Percentiles rank a stretch among this genome's conserved stretches.
phyloP scores from a whole-genome alignment of 2,888 invertebrate species.

The Scelioninae gen. 1 region DNA sequence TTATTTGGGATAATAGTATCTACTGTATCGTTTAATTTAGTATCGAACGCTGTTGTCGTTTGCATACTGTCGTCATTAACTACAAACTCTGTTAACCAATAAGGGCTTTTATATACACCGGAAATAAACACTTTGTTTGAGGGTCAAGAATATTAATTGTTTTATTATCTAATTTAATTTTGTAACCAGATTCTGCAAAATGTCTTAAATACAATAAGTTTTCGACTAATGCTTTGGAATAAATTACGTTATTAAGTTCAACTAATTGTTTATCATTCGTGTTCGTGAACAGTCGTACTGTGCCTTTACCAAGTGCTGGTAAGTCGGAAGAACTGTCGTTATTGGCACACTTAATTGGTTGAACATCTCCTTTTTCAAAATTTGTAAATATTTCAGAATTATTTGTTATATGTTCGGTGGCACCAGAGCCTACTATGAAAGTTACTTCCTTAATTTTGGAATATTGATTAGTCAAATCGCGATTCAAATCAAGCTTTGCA shows the following conservation, averaged over 20 bases:
- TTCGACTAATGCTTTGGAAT: not conserved
- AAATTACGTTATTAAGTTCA: slow-evolving; percentile 9
- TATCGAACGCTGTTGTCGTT: too few relatives aligned
- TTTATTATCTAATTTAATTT: slow-evolving; percentile 1
- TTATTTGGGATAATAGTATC: not conserved
- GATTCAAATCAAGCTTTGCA: too few relatives aligned
- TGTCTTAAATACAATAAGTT: slow-evolving; percentile 6
- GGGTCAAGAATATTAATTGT: not conserved
- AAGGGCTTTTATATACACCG: not conserved
- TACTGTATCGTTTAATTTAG: not conserved
- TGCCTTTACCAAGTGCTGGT: slow-evolving; percentile 68
- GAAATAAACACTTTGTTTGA: not conserved
- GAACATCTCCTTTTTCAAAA: slow-evolving; percentile 53
- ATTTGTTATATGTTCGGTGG: slow-evolving; percentile 71
- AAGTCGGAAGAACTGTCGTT: slow-evolving; percentile 68
- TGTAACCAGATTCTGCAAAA: slow-evolving; percentile 9
- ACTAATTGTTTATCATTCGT: not conserved
- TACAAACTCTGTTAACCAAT: not conserved
- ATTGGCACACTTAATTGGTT: slow-evolving; percentile 70
- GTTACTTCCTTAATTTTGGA: not conserved
- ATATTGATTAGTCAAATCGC: too few relatives aligned
- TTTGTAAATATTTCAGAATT: slow-evolving; percentile 66
- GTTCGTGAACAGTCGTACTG: slow-evolving; percentile 15
- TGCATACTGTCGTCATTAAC: not conserved
- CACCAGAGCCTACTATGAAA: slow-evolving; percentile 60